Percentiles rank a stretch among this genome's conserved stretches.
These are phyloP conservation scores for Sylvilagus bachmani DNA, from an alignment of 2,113 vertebrate genomes.

Conservation along the genomic window DNA sequence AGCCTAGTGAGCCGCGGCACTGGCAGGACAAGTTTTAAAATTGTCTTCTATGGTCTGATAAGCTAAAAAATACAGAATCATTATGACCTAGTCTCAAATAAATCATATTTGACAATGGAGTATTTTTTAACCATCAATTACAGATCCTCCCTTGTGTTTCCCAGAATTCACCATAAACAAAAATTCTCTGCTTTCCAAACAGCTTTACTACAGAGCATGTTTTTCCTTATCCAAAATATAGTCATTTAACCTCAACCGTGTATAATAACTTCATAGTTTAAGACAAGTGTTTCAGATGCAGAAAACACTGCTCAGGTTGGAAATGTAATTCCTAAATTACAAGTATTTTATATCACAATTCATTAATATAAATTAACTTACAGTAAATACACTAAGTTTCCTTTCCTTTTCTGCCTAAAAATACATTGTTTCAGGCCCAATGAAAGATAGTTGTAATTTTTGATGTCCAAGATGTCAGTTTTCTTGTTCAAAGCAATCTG, in stretches of 20 bases:
- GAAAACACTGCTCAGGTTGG: neutral
- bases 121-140: slow-evolving; percentile 41
- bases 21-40: too few relatives aligned
- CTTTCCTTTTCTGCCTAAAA: slow-evolving; percentile 24
- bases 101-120: neutral
- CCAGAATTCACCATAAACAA: neutral
- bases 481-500: neutral
- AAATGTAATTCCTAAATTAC: neutral
- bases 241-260: neutral
- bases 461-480: neutral
- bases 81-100: slow-evolving; percentile 6
- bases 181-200: slow-evolving; percentile 29
- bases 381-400: neutral
- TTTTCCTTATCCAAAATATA: neutral
- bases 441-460: neutral
- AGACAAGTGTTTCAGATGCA: neutral
- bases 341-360: neutral
- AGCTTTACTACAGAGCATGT: neutral
- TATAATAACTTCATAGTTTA: neutral
- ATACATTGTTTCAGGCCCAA: neutral
- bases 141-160: neutral
- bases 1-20: too few relatives aligned
- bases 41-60: neutral
- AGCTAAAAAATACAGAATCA: slow-evolving; percentile 1
- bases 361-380: slow-evolving; percentile 11